phyloP scores from a whole-genome alignment of 2,888 invertebrate species.

The Philonicus albiceps region DNA sequence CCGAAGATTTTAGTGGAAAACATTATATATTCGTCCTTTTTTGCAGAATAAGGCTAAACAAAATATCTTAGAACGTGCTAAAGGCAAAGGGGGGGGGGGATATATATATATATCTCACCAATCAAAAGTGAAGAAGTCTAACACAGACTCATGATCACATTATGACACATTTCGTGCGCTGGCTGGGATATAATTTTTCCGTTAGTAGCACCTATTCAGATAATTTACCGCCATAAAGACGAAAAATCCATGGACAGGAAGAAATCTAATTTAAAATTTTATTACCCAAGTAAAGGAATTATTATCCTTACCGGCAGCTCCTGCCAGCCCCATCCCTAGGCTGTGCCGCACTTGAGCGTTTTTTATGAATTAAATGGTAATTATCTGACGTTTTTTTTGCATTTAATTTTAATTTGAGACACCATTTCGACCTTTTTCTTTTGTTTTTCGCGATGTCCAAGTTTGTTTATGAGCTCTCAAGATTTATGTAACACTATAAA shows the following conservation, averaged over 20 bases:
- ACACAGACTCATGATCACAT: slow-evolving; percentile 2
- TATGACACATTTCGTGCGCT: slow-evolving; percentile 5
- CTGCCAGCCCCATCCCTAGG: slow-evolving; percentile 46
- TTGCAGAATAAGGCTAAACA: not conserved
- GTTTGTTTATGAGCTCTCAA: slow-evolving; percentile 35
- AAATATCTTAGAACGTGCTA: not conserved
- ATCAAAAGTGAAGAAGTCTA: slow-evolving; percentile 1
- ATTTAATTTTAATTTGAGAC: slow-evolving; percentile 43
- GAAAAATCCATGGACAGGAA: slow-evolving; percentile 26
- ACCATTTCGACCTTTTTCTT: slow-evolving; percentile 20
- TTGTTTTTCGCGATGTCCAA: not conserved
- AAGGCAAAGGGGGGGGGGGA: not conserved
- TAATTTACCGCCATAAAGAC: slow-evolving; percentile 36
- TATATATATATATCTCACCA: not conserved
- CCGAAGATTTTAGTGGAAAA: not conserved
- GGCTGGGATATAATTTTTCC: slow-evolving; percentile 26
- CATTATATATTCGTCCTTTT: not conserved
- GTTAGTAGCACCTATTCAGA: slow-evolving; percentile 33
- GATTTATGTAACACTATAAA: slow-evolving; percentile 29
- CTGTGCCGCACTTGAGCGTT: slow-evolving; percentile 25
- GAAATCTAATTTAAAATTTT: slow-evolving; percentile 42
- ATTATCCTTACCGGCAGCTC: slow-evolving; percentile 57
- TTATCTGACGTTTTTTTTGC: slow-evolving; percentile 41
- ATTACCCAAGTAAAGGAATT: slow-evolving; percentile 32
- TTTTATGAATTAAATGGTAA: slow-evolving; percentile 43